Evolutionary conservation across 2,888 invertebrate species (phyloP).

Genomic region (Amaurobius ferox): DNA sequence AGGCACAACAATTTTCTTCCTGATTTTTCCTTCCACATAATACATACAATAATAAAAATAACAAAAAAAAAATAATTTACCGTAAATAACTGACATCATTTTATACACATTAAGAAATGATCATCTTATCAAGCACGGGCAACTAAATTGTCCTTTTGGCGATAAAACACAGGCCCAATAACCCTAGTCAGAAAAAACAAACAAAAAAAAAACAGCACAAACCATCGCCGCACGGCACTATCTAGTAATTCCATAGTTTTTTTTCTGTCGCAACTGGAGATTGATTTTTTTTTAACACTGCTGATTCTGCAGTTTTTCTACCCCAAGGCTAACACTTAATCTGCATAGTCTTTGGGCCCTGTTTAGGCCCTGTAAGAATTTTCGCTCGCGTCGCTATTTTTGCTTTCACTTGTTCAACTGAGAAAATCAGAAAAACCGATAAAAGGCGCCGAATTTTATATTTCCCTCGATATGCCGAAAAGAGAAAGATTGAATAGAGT

Average conservation of each 20-base stretch:
- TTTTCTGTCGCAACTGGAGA: conserved; percentile 33
- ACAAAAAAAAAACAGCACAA: not conserved
- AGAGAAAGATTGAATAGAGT: not conserved
- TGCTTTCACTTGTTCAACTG: not conserved
- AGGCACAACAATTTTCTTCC: too few species aligned
- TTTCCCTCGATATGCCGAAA: not conserved
- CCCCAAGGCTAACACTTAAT: conserved; percentile 49
- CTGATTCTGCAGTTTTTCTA: conserved; percentile 63
- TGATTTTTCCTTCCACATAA: too few species aligned
- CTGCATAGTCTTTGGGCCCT: conserved; percentile 34
- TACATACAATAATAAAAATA: too few species aligned
- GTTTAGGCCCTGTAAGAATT: conserved; percentile 34
- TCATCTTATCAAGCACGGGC: too few species aligned
- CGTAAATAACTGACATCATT: too few species aligned
- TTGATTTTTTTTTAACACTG: conserved; percentile 49
- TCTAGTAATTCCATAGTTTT: not conserved
- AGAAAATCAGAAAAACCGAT: conserved; percentile 21
- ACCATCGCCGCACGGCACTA: conserved; percentile 2
- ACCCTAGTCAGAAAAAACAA: not conserved
- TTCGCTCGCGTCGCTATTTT: conserved; percentile 39
- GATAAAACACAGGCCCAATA: not conserved
- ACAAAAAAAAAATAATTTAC: too few species aligned
- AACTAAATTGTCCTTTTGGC: not conserved
- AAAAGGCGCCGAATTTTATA: conserved; percentile 5
- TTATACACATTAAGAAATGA: too few species aligned